A percentile compares a stretch with the other conserved stretches of the same genome.
Evolutionary conservation across 2,113 vertebrate species (phyloP).

Genomic region (Rhinoderma darwinii): DNA sequence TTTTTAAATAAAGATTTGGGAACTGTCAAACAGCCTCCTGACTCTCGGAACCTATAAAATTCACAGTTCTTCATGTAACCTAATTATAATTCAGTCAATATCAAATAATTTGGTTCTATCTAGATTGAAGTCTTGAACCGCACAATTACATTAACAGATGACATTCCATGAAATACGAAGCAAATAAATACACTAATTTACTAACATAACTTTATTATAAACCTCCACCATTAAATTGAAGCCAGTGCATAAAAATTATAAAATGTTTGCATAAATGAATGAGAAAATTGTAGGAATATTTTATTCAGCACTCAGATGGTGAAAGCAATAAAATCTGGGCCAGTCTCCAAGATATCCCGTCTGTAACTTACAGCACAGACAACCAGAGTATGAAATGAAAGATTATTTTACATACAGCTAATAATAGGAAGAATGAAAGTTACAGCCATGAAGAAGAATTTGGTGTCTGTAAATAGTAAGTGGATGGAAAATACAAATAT

Average conservation of each 20-base stretch:
- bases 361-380: slow-evolving; percentile 47
- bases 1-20: neutral
- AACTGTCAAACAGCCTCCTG: neutral
- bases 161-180: slow-evolving; percentile 35
- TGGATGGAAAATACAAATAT: slow-evolving; percentile 26
- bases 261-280: slow-evolving; percentile 59
- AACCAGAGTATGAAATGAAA: slow-evolving; percentile 19
- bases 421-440: slow-evolving; percentile 47
- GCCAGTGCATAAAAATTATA: slow-evolving; percentile 57
- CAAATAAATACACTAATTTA: slow-evolving; percentile 56
- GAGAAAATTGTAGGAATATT: slow-evolving; percentile 58
- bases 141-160: slow-evolving; percentile 43
- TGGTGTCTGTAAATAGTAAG: slow-evolving; percentile 28
- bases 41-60: neutral
- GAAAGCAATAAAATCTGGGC: slow-evolving; percentile 47
- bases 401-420: slow-evolving; percentile 52
- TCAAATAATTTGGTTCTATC: slow-evolving; percentile 39
- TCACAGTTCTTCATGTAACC: neutral
- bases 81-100: slow-evolving; percentile 22
- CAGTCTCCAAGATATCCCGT: slow-evolving; percentile 42
- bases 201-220: slow-evolving; percentile 55
- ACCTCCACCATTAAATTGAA: slow-evolving; percentile 56
- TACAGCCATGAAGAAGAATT: slow-evolving; percentile 22
- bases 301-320: slow-evolving; percentile 56
- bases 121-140: slow-evolving; percentile 7